Evolutionary conservation across 1,140 invertebrate species (phyloP).

Genomic region (Pseudobourletiella spinata): DNA sequence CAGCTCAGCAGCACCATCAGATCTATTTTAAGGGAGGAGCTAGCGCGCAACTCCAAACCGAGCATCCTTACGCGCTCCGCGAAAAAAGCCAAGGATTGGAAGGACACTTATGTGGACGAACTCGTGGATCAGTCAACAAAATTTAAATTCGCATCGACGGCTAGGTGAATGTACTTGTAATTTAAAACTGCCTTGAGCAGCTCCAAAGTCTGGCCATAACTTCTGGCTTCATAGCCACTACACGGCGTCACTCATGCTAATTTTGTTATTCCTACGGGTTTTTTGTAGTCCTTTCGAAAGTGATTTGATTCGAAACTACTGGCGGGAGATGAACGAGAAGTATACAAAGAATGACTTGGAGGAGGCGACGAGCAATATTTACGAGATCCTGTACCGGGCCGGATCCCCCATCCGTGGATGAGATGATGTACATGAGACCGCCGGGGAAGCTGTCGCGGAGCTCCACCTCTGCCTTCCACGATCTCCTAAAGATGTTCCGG

Average conservation of each 20-base stretch:
- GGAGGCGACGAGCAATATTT: conserved; percentile 26
- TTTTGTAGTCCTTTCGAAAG: conserved; percentile 1
- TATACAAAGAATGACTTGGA: conserved; percentile 25
- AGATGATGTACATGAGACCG: conserved; percentile 17
- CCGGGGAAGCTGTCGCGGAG: background rate
- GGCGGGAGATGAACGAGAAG: conserved; percentile 17
- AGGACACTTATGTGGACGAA: background rate
- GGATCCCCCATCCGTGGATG: background rate
- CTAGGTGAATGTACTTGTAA: conserved; percentile 13
- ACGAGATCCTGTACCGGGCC: conserved; percentile 10
- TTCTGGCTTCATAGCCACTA: too few species aligned
- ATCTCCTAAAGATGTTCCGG: conserved; percentile 28
- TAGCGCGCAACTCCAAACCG: background rate
- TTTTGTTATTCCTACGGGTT: too few species aligned
- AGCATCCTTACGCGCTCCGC: background rate
- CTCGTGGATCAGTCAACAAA: background rate
- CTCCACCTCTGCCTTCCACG: conserved; percentile 14
- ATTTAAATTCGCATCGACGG: background rate
- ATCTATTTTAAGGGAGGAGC: background rate
- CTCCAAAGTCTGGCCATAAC: too few species aligned
- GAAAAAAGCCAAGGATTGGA: background rate
- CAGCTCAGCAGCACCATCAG: background rate
- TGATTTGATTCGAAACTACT: background rate
- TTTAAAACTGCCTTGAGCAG: too few species aligned
- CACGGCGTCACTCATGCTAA: too few species aligned